Evolutionary conservation across 2,797 vertebrate genomes (phyloP).

Genomic region (Arctocebus calabarensis): DNA sequence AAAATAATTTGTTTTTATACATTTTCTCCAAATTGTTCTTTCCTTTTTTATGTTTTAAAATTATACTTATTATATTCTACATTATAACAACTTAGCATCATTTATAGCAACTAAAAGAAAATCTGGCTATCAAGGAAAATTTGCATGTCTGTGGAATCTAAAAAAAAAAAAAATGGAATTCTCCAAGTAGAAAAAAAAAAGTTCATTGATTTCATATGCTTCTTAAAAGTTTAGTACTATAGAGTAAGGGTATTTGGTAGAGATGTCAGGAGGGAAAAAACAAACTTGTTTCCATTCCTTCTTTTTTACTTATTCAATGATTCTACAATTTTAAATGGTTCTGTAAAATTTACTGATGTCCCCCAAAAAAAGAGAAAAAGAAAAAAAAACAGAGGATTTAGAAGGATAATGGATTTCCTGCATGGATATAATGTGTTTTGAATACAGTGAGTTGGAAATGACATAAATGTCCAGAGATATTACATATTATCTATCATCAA

Average conservation of each 20-base stretch:
- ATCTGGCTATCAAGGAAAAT: background rate
- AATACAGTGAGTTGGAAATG: slow-evolving; percentile 1
- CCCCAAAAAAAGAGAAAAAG: background rate
- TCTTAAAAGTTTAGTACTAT: background rate
- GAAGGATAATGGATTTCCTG: background rate
- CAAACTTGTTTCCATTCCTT: background rate
- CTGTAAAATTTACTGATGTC: background rate
- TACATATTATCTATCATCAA: background rate
- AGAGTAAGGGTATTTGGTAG: background rate
- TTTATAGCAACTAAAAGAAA: background rate
- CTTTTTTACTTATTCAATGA: background rate
- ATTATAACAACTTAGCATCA: background rate
- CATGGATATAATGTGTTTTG: background rate
- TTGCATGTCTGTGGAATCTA: background rate
- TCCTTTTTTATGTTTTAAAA: background rate
- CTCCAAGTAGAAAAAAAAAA: background rate
- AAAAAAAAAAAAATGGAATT: background rate
- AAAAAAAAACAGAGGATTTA: background rate
- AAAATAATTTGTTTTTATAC: background rate
- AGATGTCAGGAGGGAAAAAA: background rate
- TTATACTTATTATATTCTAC: background rate
- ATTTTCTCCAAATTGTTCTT: background rate
- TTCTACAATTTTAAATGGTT: background rate
- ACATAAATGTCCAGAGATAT: background rate
- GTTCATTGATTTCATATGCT: background rate